A percentile compares a stretch with the other conserved stretches of the same genome.
These are phyloP conservation scores for Cheilosia grossa DNA, from an alignment of 2,888 invertebrate genomes.

Conservation along the genomic window DNA sequence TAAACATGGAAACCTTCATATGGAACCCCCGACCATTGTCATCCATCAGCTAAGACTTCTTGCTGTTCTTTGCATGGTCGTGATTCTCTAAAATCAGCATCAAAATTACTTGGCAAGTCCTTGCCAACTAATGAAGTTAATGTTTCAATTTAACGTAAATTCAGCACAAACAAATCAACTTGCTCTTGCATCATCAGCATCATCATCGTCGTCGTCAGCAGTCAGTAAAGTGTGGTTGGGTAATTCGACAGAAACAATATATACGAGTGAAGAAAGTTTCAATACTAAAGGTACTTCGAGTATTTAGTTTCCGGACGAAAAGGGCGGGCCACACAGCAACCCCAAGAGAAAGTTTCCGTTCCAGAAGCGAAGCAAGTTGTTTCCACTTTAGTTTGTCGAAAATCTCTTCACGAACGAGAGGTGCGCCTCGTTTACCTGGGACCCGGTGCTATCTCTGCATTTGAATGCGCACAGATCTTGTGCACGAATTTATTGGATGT, in stretches of 20 bases:
- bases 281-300: background rate
- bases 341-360: conserved; percentile 54
- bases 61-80: background rate
- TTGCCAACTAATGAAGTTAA: conserved; percentile 64
- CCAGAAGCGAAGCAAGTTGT: conserved; percentile 46
- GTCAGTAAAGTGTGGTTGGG: background rate
- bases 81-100: conserved; percentile 41
- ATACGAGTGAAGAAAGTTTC: conserved; percentile 7
- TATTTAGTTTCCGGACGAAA: background rate
- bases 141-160: conserved; percentile 68
- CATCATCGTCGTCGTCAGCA: background rate
- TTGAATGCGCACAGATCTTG: conserved; percentile 35
- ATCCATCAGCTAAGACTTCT: conserved; percentile 33
- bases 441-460: conserved; percentile 2
- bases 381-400: conserved; percentile 36
- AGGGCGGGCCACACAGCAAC: conserved; percentile 3
- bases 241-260: background rate
- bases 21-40: background rate
- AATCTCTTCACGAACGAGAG: conserved; percentile 45
- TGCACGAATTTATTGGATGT: conserved; percentile 27
- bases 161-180: conserved; percentile 68
- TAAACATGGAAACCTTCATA: conserved; percentile 40
- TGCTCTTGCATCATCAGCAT: conserved; percentile 56
- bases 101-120: conserved; percentile 33
- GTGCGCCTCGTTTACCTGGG: conserved; percentile 27